phyloP scores from a whole-genome alignment of 2,888 invertebrate species.

The Drosophila affinis region DNA sequence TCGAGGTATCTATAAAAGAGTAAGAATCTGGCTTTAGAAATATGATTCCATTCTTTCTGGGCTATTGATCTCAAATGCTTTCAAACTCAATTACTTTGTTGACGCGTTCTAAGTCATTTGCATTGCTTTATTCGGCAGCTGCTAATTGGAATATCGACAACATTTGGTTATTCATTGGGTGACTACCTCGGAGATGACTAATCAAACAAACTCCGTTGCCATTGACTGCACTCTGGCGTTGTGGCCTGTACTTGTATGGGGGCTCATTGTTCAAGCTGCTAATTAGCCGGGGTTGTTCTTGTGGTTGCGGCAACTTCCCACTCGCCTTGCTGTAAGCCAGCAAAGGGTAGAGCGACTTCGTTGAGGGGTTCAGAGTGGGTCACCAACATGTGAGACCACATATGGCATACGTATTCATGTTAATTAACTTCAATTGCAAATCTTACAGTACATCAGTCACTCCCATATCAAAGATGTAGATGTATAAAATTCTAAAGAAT shows the following conservation, averaged over 20 bases:
- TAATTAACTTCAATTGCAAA: not conserved
- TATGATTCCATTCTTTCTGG: not conserved
- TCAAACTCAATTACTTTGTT: not conserved
- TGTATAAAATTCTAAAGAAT: not conserved
- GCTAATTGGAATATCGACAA: constrained; percentile 23
- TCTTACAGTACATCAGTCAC: not conserved
- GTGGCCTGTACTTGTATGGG: constrained; percentile 15
- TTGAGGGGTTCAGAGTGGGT: not conserved
- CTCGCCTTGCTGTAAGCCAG: constrained; percentile 2
- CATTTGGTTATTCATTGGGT: constrained; percentile 11
- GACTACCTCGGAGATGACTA: constrained; percentile 14
- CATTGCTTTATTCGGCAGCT: constrained; percentile 21
- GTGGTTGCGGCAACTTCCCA: constrained; percentile 27
- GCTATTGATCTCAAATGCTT: constrained; percentile 14
- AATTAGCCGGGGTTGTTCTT: constrained; percentile 24
- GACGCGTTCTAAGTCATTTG: constrained; percentile 18
- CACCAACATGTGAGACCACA: not conserved
- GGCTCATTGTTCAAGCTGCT: constrained; percentile 4
- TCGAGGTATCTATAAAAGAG: constrained; percentile 86
- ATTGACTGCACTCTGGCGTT: not conserved
- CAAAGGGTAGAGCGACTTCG: constrained; percentile 26
- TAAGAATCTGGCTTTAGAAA: not conserved
- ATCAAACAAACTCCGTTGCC: constrained; percentile 12
- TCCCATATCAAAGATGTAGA: not conserved
- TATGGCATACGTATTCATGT: not conserved